Evolutionary conservation across 2,113 vertebrate genomes (phyloP).

Genomic region (Tragulus kanchil): DNA sequence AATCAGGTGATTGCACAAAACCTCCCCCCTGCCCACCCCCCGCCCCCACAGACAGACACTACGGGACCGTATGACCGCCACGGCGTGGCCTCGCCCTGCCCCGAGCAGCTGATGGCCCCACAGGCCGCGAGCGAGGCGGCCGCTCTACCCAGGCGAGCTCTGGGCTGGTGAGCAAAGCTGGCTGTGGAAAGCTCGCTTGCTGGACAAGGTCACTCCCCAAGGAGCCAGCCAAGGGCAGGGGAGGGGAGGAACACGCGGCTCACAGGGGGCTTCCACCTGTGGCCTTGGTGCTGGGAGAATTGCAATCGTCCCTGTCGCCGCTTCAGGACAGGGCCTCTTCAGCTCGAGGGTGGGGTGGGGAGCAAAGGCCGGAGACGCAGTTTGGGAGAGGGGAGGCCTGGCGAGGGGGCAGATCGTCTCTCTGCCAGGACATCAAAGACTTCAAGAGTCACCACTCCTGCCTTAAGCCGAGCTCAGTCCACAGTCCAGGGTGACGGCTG

Average conservation of each 20-base stretch:
- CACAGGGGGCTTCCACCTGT: neutral
- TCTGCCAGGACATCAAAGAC: conserved; percentile 26
- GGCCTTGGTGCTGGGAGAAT: conserved; percentile 4
- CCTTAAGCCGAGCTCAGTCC: neutral
- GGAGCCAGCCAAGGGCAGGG: neutral
- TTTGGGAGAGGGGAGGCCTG: conserved; percentile 1
- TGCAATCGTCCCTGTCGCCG: neutral
- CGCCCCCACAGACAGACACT: conserved; percentile 67
- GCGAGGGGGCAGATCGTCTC: neutral
- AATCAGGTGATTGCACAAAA: conserved; percentile 70
- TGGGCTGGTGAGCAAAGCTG: neutral
- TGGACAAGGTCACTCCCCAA: neutral
- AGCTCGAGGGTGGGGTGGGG: neutral
- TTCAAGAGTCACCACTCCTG: neutral
- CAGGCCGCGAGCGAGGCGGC: neutral
- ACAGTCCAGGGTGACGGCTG: neutral
- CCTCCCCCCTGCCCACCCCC: conserved; percentile 54
- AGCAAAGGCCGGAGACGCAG: neutral
- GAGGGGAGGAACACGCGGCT: neutral
- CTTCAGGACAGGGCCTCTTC: neutral
- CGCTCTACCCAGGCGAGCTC: neutral
- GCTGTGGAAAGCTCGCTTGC: neutral
- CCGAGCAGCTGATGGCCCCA: neutral
- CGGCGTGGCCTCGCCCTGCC: neutral
- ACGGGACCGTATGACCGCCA: neutral